Base-by-base conservation (phyloP, 2,797 vertebrate species). In the Syngnathus acus region DNA sequence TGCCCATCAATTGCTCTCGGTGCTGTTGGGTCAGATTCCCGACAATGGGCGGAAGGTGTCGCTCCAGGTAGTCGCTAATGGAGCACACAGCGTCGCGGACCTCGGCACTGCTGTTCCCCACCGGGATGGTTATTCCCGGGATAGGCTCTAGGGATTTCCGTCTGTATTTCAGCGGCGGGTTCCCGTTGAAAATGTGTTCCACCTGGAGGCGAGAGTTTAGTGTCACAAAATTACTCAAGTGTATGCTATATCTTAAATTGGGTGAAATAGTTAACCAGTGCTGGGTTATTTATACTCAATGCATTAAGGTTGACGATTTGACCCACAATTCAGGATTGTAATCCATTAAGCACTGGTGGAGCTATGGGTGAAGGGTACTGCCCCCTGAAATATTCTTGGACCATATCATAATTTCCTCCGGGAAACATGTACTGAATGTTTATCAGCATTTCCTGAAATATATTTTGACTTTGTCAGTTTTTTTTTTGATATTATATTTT, bases 1-100 rank as follows among this genome's bases (percentile, higher is more conserved):
- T 7, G 0, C 0, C 0, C 1, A 53, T 21, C 16, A 81, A 4
- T 0, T 1, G 0, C 0, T 10, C 0, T 0, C 2, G 0, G 2
- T 58, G 16, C 0, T 0, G 0, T 0, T 17, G 0, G 2, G 0
- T 17, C 17, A 73, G 1, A 0, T 1, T 10, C 0, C 0, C 8
- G 38, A 78, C 4, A n/a, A 83, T 68, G 0, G 0, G 0, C 0
- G 17, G 66, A 16, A 87, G 54, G 17, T 65, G 23, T 0, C 66
- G n/a, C 9, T 14, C 0, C 0, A 89, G 67, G 74, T 79, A 82
- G 21, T 48, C 9, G 0, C 0, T 37, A 68, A 87, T 84, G 39
- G 65, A 65, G 50, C 74, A 78, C 53, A 67, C 7, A 1, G 86
- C 82, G 13, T 7, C 4, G 13, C 16, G 13, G 64, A 75, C 65